Evolutionary conservation across 2,888 invertebrate genomes (phyloP).

Genomic region (Macropis europaea): DNA sequence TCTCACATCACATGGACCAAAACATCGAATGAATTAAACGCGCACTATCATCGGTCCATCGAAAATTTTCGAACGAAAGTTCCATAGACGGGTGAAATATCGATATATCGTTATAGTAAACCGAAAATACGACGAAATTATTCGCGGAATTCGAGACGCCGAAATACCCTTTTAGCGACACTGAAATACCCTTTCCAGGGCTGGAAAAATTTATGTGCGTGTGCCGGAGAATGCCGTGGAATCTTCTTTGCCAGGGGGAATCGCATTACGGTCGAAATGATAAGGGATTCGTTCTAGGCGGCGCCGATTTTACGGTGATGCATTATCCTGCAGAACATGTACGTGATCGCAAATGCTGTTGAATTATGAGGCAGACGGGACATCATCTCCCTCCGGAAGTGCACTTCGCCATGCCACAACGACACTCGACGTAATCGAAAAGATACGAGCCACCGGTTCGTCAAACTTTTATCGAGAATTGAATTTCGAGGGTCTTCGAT

Average conservation of each 20-base stretch:
- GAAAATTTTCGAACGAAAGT: too few relatives aligned
- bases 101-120: not conserved
- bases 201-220: slow-evolving; percentile 14
- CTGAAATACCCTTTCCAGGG: slow-evolving; percentile 15
- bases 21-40: too few relatives aligned
- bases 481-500: too few relatives aligned
- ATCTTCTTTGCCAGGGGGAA: slow-evolving; percentile 29
- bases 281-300: slow-evolving; percentile 35
- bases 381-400: slow-evolving; percentile 34
- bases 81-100: too few relatives aligned
- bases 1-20: too few relatives aligned
- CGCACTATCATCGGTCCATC: too few relatives aligned
- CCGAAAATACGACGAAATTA: slow-evolving; percentile 15
- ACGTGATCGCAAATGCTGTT: slow-evolving; percentile 45
- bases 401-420: slow-evolving; percentile 12
- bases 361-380: slow-evolving; percentile 32
- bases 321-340: slow-evolving; percentile 28
- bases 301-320: slow-evolving; percentile 44
- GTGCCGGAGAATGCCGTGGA: slow-evolving; percentile 13
- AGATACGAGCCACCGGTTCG: slow-evolving; percentile 22
- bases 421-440: slow-evolving; percentile 32
- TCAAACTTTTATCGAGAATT: not conserved
- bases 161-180: not conserved
- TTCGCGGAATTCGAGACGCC: too few relatives aligned
- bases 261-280: slow-evolving; percentile 36